Percentiles rank a stretch among this genome's conserved stretches.
These are phyloP conservation scores for Acrobasis consociella DNA, from an alignment of 2,888 invertebrate genomes.

Conservation along the genomic window DNA sequence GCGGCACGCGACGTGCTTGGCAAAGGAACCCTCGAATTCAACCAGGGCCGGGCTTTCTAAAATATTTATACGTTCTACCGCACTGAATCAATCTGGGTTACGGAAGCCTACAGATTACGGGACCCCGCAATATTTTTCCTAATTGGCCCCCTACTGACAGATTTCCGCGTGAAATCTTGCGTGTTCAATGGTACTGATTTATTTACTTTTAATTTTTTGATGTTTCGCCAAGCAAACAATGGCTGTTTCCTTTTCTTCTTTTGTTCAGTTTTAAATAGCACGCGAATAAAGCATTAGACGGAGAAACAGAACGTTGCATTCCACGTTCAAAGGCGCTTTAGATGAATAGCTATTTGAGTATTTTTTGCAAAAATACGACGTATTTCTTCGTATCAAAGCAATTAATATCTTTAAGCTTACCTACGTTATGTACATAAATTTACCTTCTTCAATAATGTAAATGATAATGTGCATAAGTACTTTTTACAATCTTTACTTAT, in stretches of 20 bases:
- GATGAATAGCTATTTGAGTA: slow-evolving; percentile 37
- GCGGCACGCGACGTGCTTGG: slow-evolving; percentile 40
- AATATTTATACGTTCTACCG: slow-evolving; percentile 58
- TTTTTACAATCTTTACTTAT: too few species aligned
- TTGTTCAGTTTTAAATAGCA: slow-evolving; percentile 36
- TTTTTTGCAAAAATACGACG: not conserved
- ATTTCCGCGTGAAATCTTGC: slow-evolving; percentile 35
- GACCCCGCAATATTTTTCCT: slow-evolving; percentile 56
- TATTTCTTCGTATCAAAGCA: not conserved
- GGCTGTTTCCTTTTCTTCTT: slow-evolving; percentile 28
- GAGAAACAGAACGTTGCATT: slow-evolving; percentile 38
- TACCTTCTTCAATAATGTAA: too few species aligned
- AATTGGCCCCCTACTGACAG: slow-evolving; percentile 47
- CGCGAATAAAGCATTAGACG: slow-evolving; percentile 43
- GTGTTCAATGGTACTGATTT: slow-evolving; percentile 29
- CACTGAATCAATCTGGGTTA: slow-evolving; percentile 60
- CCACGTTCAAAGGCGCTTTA: slow-evolving; percentile 35
- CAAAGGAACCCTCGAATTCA: slow-evolving; percentile 47
- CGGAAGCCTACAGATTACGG: slow-evolving; percentile 50
- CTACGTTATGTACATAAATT: too few species aligned
- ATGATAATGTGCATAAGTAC: too few species aligned
- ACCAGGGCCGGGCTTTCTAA: slow-evolving; percentile 45
- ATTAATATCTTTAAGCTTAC: too few species aligned
- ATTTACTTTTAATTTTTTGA: slow-evolving; percentile 12
- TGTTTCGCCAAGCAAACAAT: slow-evolving; percentile 23